Percentiles rank a stretch among this genome's conserved stretches.
phyloP scores from a whole-genome alignment of 2,797 vertebrate species.

The Halcyon badia region DNA sequence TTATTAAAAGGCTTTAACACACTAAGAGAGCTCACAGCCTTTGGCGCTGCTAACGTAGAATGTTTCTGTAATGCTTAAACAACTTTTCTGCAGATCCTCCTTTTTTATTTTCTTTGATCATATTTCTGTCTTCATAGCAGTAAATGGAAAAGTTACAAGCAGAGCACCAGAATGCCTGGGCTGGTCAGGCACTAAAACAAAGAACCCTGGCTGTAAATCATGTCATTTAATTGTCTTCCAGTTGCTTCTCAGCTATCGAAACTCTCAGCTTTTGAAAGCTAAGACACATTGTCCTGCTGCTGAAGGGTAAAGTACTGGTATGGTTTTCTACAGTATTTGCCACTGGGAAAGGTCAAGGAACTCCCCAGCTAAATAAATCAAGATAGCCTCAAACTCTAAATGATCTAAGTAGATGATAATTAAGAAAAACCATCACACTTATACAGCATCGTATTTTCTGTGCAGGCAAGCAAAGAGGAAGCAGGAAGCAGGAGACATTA shows the following conservation, averaged over 20 bases:
- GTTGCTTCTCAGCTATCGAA: background rate
- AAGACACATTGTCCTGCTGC: background rate
- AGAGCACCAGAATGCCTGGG: background rate
- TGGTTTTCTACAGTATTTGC: background rate
- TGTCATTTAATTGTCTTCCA: background rate
- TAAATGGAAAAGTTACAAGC: slow-evolving; percentile 42
- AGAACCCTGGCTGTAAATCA: background rate
- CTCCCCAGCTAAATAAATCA: background rate
- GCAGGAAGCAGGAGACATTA: background rate
- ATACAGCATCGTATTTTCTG: background rate
- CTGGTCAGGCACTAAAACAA: slow-evolving; percentile 36
- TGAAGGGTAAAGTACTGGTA: background rate
- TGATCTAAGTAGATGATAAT: background rate
- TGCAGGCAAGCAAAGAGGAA: background rate
- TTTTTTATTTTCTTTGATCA: slow-evolving; percentile 66
- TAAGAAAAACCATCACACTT: background rate
- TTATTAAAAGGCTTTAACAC: slow-evolving; percentile 65
- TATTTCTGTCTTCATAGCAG: slow-evolving; percentile 37
- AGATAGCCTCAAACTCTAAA: background rate
- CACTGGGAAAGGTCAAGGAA: background rate
- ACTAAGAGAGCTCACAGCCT: slow-evolving; percentile 23
- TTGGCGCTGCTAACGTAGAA: background rate
- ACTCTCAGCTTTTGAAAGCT: background rate
- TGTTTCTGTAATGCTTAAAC: slow-evolving; percentile 37
- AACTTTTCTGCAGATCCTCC: slow-evolving; percentile 62